phyloP scores from a whole-genome alignment of 2,113 vertebrate species.

The Lampris incognitus region DNA sequence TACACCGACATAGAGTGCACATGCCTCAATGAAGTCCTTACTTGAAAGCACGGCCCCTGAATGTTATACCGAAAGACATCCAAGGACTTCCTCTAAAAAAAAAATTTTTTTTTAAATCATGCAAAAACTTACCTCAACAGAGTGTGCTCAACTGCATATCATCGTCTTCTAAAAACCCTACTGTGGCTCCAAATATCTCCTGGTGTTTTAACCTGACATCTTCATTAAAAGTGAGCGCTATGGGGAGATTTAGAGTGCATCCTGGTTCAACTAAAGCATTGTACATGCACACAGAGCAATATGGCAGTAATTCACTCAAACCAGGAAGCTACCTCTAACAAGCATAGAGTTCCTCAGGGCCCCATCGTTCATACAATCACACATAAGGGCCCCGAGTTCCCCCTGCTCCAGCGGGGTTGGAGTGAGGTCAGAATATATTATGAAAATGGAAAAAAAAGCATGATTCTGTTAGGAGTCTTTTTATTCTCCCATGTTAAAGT shows the following conservation, averaged over 20 bases:
- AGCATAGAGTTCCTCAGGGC: slow-evolving; percentile 57
- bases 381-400: slow-evolving; percentile 38
- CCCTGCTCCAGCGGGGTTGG: slow-evolving; percentile 44
- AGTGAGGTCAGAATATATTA: slow-evolving; percentile 67
- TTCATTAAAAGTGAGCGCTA: slow-evolving; percentile 31
- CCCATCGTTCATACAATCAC: slow-evolving; percentile 62
- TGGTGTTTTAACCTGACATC: slow-evolving; percentile 27
- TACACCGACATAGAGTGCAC: too few species aligned
- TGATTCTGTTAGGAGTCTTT: slow-evolving; percentile 25
- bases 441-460: slow-evolving; percentile 55
- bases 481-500: slow-evolving; percentile 47
- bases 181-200: slow-evolving; percentile 17
- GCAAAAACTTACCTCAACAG: too few species aligned
- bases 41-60: not conserved
- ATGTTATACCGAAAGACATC: not conserved
- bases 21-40: not conserved
- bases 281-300: slow-evolving; percentile 40
- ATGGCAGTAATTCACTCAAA: slow-evolving; percentile 71
- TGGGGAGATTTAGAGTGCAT: slow-evolving; percentile 41
- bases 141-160: not conserved
- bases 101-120: too few species aligned
- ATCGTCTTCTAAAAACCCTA: not conserved
- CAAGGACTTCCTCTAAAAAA: not conserved
- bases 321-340: slow-evolving; percentile 60
- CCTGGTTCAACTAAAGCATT: slow-evolving; percentile 47